Base-by-base conservation (phyloP, 2,888 invertebrate genomes). In the Idaea straminata region DNA sequence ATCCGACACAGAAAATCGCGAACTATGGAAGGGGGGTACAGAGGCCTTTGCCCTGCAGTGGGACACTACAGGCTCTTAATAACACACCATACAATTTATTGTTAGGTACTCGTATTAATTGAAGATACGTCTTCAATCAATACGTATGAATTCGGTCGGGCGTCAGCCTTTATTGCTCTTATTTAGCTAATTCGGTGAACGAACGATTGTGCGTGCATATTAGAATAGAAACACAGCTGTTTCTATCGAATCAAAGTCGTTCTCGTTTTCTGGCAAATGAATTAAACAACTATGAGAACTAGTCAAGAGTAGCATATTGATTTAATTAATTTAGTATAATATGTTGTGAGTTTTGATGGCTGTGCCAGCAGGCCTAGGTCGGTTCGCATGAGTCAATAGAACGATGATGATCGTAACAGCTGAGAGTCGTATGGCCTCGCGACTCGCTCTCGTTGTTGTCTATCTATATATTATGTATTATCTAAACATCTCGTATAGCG, bases 341-440 rank as follows among this genome's bases (percentile, higher is more conserved):
- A 35, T 64, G 63, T 38, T n/a, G 61, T 34, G 4, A 25, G 57
- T 61, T 16, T 58, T 85, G 76, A 85, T 86, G 74, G 75, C 74
- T 69, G 74, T 79, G 72, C 80, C 86, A 85, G 83, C 73, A 65
- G 69, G 69, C 67, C 69, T 72, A 68, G 69, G 71, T 66, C 67
- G 69, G 72, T 70, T 76, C 72, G 72, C 76, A 69, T 72, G 78
- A 73, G 76, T 81, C 78, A 83, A 81, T 77, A 74, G 68, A 68
- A 70, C 70, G 74, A 72, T 86, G 85, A 90, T 86, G 89, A 86
- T 79, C 73, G 77, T 77, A 89, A 86, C 89, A 89, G 88, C 87
- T 88, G 87, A 86, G 79, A 71, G 77, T 85, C 86, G 86, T 86
- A 83, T 57, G 60, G 67, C 77, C 70, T 75, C 70, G 74, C 73